Evolutionary conservation across 2,888 invertebrate species (phyloP).

Genomic region (Andrena praecox): DNA sequence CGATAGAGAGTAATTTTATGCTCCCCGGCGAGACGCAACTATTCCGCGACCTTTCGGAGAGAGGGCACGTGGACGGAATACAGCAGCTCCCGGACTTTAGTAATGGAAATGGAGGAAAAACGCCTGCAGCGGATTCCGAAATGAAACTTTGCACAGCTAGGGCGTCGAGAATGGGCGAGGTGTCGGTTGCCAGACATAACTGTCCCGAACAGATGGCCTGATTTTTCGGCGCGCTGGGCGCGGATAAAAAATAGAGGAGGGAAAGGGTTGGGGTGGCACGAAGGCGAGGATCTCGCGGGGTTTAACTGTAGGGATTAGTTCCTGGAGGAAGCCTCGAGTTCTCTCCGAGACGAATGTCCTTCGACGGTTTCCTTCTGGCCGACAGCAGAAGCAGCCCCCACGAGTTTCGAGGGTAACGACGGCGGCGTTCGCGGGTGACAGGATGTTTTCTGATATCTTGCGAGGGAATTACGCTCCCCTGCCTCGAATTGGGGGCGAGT

Average conservation of each 20-base stretch:
- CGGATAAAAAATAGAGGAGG: slow-evolving; percentile 47
- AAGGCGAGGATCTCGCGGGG: slow-evolving; percentile 8
- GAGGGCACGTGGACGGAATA: slow-evolving; percentile 23
- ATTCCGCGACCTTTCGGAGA: slow-evolving; percentile 2
- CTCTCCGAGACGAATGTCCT: slow-evolving; percentile 33
- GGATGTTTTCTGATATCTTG: slow-evolving; percentile 20
- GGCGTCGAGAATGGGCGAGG: slow-evolving; percentile 43
- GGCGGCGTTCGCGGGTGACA: not conserved
- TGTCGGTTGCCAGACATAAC: slow-evolving; percentile 69
- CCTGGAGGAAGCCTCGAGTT: not conserved
- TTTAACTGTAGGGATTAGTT: slow-evolving; percentile 45
- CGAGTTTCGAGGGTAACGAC: slow-evolving; percentile 5
- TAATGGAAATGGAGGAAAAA: slow-evolving; percentile 36
- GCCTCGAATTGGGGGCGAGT: not conserved
- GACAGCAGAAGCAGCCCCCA: slow-evolving; percentile 19
- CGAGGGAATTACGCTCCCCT: not conserved
- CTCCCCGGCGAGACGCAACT: not conserved
- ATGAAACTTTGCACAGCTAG: slow-evolving; percentile 50
- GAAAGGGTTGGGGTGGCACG: slow-evolving; percentile 5
- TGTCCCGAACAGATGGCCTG: slow-evolving; percentile 74
- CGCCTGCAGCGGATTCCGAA: slow-evolving; percentile 32
- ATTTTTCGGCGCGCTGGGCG: slow-evolving; percentile 73
- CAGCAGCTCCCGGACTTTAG: not conserved
- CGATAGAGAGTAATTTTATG: slow-evolving; percentile 32
- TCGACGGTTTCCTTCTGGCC: slow-evolving; percentile 15